phyloP scores from a whole-genome alignment of 2,113 vertebrate species.

The Pachypanchax playfairii region DNA sequence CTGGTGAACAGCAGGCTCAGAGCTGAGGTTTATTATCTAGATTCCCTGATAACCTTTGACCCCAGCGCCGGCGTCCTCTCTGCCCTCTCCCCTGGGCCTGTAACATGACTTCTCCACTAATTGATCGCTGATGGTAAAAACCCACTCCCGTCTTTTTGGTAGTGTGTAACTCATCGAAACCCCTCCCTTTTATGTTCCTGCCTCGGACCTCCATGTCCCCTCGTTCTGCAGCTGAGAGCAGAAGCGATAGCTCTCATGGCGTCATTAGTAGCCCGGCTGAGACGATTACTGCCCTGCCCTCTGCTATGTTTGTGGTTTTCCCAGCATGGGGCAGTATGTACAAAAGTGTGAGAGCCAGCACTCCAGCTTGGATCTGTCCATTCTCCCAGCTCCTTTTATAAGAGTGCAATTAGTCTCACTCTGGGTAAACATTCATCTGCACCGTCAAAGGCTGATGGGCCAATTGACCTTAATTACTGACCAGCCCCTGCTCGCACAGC shows the following conservation, averaged over 20 bases:
- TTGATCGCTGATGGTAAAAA: constrained; percentile 74
- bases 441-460: constrained; percentile 73
- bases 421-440: constrained; percentile 76
- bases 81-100: constrained; percentile 52
- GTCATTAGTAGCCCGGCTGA: constrained; percentile 66
- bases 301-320: constrained; percentile 76
- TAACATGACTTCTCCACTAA: constrained; percentile 68
- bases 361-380: constrained; percentile 64
- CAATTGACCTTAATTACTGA: constrained; percentile 79
- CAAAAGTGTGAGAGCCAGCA: constrained; percentile 63
- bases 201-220: constrained; percentile 19
- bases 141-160: constrained; percentile 46
- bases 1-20: constrained; percentile 30
- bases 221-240: constrained; percentile 33
- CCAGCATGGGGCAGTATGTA: constrained; percentile 66
- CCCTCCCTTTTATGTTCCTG: constrained; percentile 26
- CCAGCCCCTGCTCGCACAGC: constrained; percentile 59
- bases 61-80: constrained; percentile 40
- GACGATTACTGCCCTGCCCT: constrained; percentile 68
- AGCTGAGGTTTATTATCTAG: constrained; percentile 11
- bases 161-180: constrained; percentile 62
- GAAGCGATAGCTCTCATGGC: constrained; percentile 57
- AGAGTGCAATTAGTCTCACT: constrained; percentile 75
- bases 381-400: constrained; percentile 69
- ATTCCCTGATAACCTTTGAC: constrained; percentile 71